These are phyloP conservation scores for Gobio occitaniae DNA, from an alignment of 2,797 vertebrate genomes.

Conservation along the genomic window DNA sequence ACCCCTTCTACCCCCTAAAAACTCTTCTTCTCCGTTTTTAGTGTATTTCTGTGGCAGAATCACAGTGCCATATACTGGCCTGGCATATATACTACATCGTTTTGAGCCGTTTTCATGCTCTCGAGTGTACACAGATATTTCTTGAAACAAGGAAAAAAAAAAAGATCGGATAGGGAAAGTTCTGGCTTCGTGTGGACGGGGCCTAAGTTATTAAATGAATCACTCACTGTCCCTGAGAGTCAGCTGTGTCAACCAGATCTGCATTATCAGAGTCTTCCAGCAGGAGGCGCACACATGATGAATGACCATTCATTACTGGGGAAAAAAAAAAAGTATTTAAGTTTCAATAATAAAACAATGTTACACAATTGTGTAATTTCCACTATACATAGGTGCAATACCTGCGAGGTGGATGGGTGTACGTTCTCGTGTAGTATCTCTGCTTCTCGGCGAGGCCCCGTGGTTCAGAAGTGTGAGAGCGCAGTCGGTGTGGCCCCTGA, in stretches of 20 bases:
- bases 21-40: no score
- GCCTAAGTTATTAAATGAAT: neutral
- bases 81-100: no score
- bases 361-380: neutral
- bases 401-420: slow-evolving; percentile 92
- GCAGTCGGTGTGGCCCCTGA: slow-evolving; percentile 89
- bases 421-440: slow-evolving; percentile 84
- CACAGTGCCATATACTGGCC: no score
- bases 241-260: slow-evolving; percentile 84
- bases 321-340: neutral
- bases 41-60: no score
- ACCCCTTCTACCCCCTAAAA: no score
- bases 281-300: slow-evolving; percentile 90
- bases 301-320: slow-evolving; percentile 94
- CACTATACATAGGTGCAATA: slow-evolving; percentile 57
- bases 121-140: no score
- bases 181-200: no score
- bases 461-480: slow-evolving; percentile 92
- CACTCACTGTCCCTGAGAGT: slow-evolving; percentile 97
- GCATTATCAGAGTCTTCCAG: slow-evolving; percentile 88
- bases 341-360: neutral
- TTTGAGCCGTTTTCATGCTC: no score
- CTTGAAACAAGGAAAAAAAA: no score
- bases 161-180: no score
- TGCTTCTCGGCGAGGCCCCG: slow-evolving; percentile 88